A percentile compares a stretch with the other conserved stretches of the same genome.
phyloP scores from a whole-genome alignment of 2,888 invertebrate species.

The Harmothoe impar region DNA sequence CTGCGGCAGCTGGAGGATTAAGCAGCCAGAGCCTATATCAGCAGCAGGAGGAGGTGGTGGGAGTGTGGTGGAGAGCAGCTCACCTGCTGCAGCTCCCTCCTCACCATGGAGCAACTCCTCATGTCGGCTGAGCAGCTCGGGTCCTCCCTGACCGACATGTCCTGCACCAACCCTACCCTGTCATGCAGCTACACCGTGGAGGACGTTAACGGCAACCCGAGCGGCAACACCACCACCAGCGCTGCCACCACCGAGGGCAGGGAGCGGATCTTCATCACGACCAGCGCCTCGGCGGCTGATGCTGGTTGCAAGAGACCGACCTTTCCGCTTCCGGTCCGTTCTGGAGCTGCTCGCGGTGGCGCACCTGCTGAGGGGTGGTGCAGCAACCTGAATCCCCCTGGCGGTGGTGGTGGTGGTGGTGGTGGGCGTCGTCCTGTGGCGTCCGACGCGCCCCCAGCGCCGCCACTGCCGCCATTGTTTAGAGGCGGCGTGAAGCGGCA shows the following conservation, averaged over 20 bases:
- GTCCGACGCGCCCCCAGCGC: background rate
- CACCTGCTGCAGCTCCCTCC: no score
- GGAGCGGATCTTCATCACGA: background rate
- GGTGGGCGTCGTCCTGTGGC: background rate
- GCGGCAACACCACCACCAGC: no score
- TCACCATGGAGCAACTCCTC: slow-evolving; percentile 30
- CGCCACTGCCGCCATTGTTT: background rate
- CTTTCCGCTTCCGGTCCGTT: background rate
- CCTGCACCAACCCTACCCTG: background rate
- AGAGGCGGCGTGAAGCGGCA: background rate
- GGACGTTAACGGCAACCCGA: background rate
- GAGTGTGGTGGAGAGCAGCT: no score
- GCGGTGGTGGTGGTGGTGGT: no score
- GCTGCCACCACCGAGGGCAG: background rate
- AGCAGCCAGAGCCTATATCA: background rate
- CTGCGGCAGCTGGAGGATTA: background rate
- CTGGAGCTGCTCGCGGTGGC: background rate
- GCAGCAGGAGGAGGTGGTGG: background rate
- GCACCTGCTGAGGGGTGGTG: background rate
- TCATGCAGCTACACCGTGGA: background rate
- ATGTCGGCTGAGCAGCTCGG: slow-evolving; percentile 1
- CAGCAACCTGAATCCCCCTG: background rate
- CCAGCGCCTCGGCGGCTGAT: no score
- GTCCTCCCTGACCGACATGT: background rate
- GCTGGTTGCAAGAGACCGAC: background rate